A percentile compares a stretch with the other conserved stretches of the same genome.
Conservation (phyloP, 2,113 vertebrate species). For the Sula dactylatra region DNA sequence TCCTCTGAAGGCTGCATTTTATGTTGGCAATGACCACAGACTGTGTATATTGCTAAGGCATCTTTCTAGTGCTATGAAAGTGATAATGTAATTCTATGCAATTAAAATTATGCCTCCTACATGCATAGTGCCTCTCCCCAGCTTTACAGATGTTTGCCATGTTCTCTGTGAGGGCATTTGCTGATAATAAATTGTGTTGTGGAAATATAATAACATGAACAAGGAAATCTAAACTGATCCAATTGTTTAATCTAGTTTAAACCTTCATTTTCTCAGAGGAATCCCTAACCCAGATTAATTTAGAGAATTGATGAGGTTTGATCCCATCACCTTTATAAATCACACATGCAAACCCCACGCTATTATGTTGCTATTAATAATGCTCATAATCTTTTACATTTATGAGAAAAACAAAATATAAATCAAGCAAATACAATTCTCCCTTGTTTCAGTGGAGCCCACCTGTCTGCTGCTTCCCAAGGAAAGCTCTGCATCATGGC, state of each 20-base stretch:
- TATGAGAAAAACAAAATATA: not conserved
- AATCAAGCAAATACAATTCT: not conserved
- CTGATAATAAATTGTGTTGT: not conserved
- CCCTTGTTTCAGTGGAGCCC: not conserved
- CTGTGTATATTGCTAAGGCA: not conserved
- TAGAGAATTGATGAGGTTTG: not conserved
- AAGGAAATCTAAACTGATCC: not conserved
- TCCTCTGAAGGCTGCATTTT: not conserved
- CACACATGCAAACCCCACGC: not conserved
- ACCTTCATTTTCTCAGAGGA: not conserved
- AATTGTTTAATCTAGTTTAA: not conserved
- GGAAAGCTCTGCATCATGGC: not conserved
- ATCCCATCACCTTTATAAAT: not conserved
- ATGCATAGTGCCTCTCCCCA: not conserved
- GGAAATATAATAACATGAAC: not conserved
- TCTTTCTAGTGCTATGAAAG: not conserved
- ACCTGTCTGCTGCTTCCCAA: not conserved
- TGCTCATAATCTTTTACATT: not conserved
- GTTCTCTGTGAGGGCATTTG: not conserved
- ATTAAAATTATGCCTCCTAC: not conserved
- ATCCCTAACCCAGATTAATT: not conserved
- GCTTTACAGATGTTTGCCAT: not conserved
- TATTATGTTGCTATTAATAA: not conserved
- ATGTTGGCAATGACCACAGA: not conserved
- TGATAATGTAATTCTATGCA: not conserved